A percentile compares a stretch with the other conserved stretches of the same genome.
Conservation (phyloP, 2,888 invertebrate genomes). For the Ceraclea dissimilis region DNA sequence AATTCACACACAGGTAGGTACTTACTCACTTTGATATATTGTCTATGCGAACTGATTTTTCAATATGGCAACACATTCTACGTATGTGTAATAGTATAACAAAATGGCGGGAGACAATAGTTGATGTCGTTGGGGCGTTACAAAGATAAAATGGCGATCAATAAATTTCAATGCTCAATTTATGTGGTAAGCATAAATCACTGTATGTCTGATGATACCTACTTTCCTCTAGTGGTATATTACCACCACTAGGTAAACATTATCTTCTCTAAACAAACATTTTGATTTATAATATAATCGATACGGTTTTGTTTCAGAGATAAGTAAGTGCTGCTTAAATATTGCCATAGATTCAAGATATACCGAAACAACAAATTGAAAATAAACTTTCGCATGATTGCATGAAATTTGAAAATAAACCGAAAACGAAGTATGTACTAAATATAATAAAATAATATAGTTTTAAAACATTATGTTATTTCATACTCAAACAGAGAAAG, state of each 20-base stretch:
- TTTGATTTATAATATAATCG: background rate
- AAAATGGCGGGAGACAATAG: constrained; percentile 2
- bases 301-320: background rate
- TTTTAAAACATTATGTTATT: too few species aligned
- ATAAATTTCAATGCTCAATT: constrained; percentile 25
- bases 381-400: too few species aligned
- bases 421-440: too few species aligned
- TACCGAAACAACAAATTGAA: too few species aligned
- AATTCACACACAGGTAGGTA: background rate
- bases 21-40: background rate
- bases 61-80: background rate
- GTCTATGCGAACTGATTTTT: background rate
- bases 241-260: background rate
- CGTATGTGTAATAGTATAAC: background rate
- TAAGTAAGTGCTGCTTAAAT: background rate
- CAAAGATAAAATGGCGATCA: constrained; percentile 15
- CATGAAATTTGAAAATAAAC: too few species aligned
- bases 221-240: background rate
- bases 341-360: background rate
- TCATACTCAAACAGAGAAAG: too few species aligned
- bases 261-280: background rate
- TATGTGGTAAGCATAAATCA: constrained; percentile 25
- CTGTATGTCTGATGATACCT: background rate
- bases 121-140: constrained; percentile 2
- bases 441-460: too few species aligned